Percentiles rank a stretch among this genome's conserved stretches.
Evolutionary conservation across 2,113 vertebrate species (phyloP).

Genomic region (Canis aureus): DNA sequence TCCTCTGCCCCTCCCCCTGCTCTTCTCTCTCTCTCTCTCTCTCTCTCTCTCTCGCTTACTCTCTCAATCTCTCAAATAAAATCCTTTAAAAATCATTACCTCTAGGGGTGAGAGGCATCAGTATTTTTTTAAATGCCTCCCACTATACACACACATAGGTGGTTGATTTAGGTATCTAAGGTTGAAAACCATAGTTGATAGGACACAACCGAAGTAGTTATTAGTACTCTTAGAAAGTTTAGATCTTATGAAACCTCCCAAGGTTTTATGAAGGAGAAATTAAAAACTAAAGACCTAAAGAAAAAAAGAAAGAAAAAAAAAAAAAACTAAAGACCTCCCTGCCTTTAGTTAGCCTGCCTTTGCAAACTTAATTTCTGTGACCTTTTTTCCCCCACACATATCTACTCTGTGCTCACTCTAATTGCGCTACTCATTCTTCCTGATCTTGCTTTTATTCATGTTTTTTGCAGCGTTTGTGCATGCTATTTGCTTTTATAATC

Average conservation of each 20-base stretch:
- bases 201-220: slow-evolving; percentile 8
- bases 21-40: too few species aligned
- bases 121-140: neutral
- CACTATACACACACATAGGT: neutral
- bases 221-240: slow-evolving; percentile 44
- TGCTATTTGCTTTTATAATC: neutral
- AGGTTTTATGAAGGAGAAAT: slow-evolving; percentile 50
- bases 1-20: too few species aligned
- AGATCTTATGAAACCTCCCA: slow-evolving; percentile 32
- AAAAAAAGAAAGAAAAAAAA: too few species aligned
- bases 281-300: neutral
- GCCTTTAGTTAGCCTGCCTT: neutral
- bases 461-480: slow-evolving; percentile 7
- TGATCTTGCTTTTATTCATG: neutral
- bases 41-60: too few species aligned
- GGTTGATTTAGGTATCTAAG: neutral
- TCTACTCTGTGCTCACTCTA: neutral
- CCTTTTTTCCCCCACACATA: neutral
- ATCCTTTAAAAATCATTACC: neutral
- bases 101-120: neutral
- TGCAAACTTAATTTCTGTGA: slow-evolving; percentile 6
- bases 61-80: too few species aligned
- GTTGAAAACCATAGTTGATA: slow-evolving; percentile 40
- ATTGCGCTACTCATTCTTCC: neutral
- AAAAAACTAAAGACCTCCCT: neutral